Percentiles rank a stretch among this genome's conserved stretches.
Conservation (phyloP, 2,888 invertebrate species). For the Phania funesta region DNA sequence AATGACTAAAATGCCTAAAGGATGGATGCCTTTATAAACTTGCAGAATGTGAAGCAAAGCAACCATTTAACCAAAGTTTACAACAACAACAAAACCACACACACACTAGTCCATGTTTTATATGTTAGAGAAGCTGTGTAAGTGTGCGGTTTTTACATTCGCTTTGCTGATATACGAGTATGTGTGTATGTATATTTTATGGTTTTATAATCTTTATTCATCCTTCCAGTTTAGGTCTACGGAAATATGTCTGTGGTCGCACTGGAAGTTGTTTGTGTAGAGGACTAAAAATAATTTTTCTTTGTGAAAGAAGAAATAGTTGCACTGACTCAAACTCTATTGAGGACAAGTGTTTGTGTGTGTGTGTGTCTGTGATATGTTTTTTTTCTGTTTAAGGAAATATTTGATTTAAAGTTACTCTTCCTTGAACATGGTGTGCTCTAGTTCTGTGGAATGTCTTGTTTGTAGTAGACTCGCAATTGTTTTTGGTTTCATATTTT, state of each 20-base stretch:
- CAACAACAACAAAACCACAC: not conserved
- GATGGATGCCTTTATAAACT: not conserved
- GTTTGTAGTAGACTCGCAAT: not conserved
- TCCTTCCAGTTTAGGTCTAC: slow-evolving; percentile 48
- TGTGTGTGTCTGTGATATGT: no score
- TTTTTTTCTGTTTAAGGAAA: no score
- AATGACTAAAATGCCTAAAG: slow-evolving; percentile 20
- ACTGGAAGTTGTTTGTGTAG: slow-evolving; percentile 26
- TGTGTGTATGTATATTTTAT: slow-evolving; percentile 25
- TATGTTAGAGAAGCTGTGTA: not conserved
- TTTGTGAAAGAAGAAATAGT: slow-evolving; percentile 11
- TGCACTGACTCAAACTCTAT: not conserved
- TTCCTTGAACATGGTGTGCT: no score
- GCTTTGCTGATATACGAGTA: no score
- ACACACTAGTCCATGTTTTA: not conserved
- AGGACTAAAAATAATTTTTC: slow-evolving; percentile 21
- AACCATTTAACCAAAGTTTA: slow-evolving; percentile 12
- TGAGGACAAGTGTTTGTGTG: not conserved
- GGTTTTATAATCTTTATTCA: slow-evolving; percentile 47
- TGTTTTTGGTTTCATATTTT: slow-evolving; percentile 42
- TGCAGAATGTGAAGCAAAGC: not conserved
- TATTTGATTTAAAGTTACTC: no score
- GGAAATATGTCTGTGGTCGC: slow-evolving; percentile 49
- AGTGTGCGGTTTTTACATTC: not conserved
- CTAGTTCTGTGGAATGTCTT: no score